Evolutionary conservation across 2,797 vertebrate genomes (phyloP), one percentile per base, ranked within the genome.

Genomic region (Benthosema pterotum): DNA sequence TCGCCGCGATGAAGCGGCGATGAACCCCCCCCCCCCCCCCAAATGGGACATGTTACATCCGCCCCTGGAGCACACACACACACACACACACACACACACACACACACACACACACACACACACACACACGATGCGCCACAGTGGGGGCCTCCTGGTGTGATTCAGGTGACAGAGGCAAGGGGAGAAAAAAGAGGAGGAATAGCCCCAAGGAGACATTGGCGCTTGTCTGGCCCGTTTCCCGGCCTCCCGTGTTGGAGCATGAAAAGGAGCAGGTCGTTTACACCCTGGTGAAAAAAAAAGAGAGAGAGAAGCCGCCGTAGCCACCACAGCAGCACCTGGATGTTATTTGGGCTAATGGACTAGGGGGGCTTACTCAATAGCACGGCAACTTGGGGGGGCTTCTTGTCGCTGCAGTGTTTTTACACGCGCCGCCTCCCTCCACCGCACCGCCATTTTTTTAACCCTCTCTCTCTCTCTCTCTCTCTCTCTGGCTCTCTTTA

Each of bases 291-390:
- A 88, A 87, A 86, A 87, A 88, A 6, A 32, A 38, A 38, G 8
- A 38, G 11, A 38, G 2, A 38, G 5, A 38, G 32, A 38, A 88
- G 85, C 84, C 82, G 85, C 84, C 84, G 79, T 80, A 72, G 78
- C 84, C 81, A 75, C 84, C 81, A 75, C 72, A 77, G 82, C 88
- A 88, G 83, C 92, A 93, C 92, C 91, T 93, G 92, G 89, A 92
- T 93, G 88, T 88, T 91, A 92, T 93, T 93, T 94, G 76, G 81
- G 72, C 85, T 91, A 93, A 93, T 91, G 84, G 88, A 92, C 88
- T 90, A 58, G 52, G 80, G 65, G 84, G 85, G 84, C 90, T 83
- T 83, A 89, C 87, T 92, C 87, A 88, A 87, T 86, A 88, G 84
- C 82, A n/a, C 83, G 89, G 87, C 90, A 87, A 87, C 89, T 86